Percentiles rank a stretch among this genome's conserved stretches.
These are phyloP conservation scores for Silurus asotus DNA, from an alignment of 2,113 vertebrate species.

Conservation along the genomic window DNA sequence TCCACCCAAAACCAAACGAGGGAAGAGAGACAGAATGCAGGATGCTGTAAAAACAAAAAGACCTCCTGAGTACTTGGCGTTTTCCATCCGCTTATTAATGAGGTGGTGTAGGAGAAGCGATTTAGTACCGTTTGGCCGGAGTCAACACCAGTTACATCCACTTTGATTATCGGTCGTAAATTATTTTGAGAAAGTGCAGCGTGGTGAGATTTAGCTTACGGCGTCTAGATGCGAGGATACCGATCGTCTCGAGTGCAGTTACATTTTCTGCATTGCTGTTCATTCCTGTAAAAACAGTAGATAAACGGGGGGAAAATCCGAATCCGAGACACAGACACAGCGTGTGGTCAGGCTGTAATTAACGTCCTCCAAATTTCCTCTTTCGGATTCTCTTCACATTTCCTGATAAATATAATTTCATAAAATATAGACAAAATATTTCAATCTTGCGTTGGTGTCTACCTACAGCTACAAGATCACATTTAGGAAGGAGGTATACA, in stretches of 20 bases:
- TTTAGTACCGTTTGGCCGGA: conserved; percentile 20
- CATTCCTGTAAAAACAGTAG: not conserved
- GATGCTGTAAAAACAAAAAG: conserved; percentile 37
- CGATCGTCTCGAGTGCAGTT: not conserved
- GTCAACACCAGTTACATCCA: not conserved
- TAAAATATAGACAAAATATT: not conserved
- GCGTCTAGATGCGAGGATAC: not conserved
- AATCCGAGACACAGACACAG: not conserved
- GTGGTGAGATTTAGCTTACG: not conserved
- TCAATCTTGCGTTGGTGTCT: not conserved
- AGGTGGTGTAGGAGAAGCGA: not conserved
- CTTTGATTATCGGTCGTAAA: conserved; percentile 34
- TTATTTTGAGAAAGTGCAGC: not conserved
- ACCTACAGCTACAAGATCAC: not conserved
- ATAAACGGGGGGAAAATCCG: not conserved
- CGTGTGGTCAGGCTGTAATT: conserved; percentile 15
- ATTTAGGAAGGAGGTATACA: not conserved
- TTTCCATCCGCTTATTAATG: conserved; percentile 22
- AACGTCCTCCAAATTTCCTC: not conserved
- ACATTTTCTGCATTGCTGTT: not conserved
- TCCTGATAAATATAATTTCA: not conserved
- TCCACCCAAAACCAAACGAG: conserved; percentile 50
- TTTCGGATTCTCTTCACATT: not conserved
- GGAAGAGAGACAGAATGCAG: conserved; percentile 52
- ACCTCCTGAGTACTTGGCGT: not conserved